These are phyloP conservation scores for Lateolabrax maculatus DNA, from an alignment of 2,797 vertebrate genomes.

Conservation along the genomic window DNA sequence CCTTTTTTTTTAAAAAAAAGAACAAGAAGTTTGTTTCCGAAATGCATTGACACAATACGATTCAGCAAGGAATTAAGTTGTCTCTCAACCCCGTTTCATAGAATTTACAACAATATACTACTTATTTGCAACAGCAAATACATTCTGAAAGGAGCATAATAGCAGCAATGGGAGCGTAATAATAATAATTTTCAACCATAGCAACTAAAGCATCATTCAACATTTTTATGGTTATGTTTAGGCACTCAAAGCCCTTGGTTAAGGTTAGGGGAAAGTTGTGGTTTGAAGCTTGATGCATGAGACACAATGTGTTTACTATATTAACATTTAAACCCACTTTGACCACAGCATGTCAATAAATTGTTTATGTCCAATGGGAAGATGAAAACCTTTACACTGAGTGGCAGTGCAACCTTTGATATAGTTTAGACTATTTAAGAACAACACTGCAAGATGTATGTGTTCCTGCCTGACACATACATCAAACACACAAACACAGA, in stretches of 20 bases:
- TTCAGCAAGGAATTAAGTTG: not conserved
- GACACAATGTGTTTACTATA: not conserved
- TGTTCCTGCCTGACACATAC: conserved; percentile 13
- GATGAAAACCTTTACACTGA: not conserved
- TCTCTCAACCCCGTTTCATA: not conserved
- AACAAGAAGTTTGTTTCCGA: not conserved
- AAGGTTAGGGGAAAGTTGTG: not conserved
- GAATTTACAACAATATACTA: too few relatives aligned
- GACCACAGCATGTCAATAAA: not conserved
- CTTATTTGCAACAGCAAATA: too few relatives aligned
- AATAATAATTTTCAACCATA: too few relatives aligned
- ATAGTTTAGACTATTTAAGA: not conserved
- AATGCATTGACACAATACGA: not conserved
- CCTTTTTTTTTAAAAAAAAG: not conserved
- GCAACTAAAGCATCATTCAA: not conserved
- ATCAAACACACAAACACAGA: conserved; percentile 2
- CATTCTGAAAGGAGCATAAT: not conserved
- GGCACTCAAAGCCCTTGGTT: not conserved
- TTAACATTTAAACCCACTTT: not conserved
- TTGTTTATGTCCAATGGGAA: not conserved
- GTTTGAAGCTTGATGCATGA: not conserved
- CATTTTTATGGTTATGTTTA: not conserved
- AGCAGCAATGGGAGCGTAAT: too few relatives aligned
- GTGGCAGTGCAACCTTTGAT: not conserved
- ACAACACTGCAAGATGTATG: not conserved